Base-by-base conservation (phyloP, 2,888 invertebrate species). In the Panzeria rudis region DNA sequence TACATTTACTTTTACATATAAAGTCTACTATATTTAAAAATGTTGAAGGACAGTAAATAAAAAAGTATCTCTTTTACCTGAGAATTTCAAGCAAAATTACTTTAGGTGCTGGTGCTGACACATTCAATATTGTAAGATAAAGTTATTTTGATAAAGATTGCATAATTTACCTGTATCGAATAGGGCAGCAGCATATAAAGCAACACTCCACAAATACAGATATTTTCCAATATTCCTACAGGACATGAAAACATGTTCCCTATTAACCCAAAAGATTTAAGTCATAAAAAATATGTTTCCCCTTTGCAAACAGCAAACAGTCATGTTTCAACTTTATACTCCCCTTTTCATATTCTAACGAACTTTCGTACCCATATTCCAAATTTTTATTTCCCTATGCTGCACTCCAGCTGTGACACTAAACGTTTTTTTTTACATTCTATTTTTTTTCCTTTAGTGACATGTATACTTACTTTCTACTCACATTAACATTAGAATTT, bases 131-230 rank as follows among this genome's bases (percentile, higher is more conserved):
- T 11, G 3, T 38, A 85, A 85, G 78, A 85, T 79, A 75, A 82
- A 82, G 78, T 29, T 79, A 32, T 87, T 83, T 87, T 86, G 88
- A 87, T 90, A 90, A 90, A 89, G 91, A 91, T 91, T 92, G 91
- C 91, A 92, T 91, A 91, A 92, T 91, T 91, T 92, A 92, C 92
- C 92, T 92, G 92, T 88, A 88, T 87, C 71, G 88, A 92, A 88
- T 90, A 90, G 92, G 92, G 87, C 86, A 84, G 11, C 92, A 92
- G 91, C 81, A 89, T 80, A 17, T 35, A 0, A 13, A 81, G 77
- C 44, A 77, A 15, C 11, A 41, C 15, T 2, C 5, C 15, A 41
- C 38, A 64, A 47, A 71, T n/a, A 41, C 13, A 29, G 23, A n/a
- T n/a, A 41, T 64, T 79, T 32, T 13, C 5, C 56, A 64, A 20